These are phyloP conservation scores for Ichneumon xanthorius DNA, from an alignment of 2,888 invertebrate genomes.

Conservation along the genomic window DNA sequence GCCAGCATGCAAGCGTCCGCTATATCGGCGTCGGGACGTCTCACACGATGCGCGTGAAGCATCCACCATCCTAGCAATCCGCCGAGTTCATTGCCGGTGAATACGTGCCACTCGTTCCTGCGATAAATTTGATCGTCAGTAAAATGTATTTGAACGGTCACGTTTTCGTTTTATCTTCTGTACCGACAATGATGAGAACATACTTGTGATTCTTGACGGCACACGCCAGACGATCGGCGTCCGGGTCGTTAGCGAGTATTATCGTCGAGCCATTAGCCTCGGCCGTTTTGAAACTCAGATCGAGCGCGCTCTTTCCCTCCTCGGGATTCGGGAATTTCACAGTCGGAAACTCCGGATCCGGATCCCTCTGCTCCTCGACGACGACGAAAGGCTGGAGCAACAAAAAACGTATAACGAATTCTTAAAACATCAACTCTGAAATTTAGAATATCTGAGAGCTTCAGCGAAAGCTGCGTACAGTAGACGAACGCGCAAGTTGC, in stretches of 20 bases:
- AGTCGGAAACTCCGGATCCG: slow-evolving; percentile 98
- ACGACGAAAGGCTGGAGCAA: slow-evolving; percentile 87
- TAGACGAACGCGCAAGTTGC: no score
- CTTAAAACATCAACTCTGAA: slow-evolving; percentile 10
- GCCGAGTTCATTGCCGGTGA: slow-evolving; percentile 98
- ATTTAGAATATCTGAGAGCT: background rate
- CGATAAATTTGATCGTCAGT: slow-evolving; percentile 71
- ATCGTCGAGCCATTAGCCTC: slow-evolving; percentile 89
- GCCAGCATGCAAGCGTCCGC: slow-evolving; percentile 93
- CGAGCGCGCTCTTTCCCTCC: slow-evolving; percentile 93
- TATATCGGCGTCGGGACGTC: slow-evolving; percentile 85
- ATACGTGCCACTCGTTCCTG: slow-evolving; percentile 93
- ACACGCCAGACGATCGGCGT: slow-evolving; percentile 96
- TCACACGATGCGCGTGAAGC: slow-evolving; percentile 87
- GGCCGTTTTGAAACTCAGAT: slow-evolving; percentile 92
- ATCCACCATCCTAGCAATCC: slow-evolving; percentile 98
- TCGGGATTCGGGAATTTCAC: slow-evolving; percentile 99
- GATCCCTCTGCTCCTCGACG: slow-evolving; percentile 92
- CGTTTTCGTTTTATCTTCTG: background rate
- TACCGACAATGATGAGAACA: slow-evolving; percentile 33
- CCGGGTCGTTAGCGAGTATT: slow-evolving; percentile 98
- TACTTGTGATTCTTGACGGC: slow-evolving; percentile 92
- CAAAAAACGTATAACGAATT: background rate
- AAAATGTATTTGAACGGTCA: background rate
- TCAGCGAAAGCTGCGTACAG: no score